Evolutionary conservation across 2,888 invertebrate genomes (phyloP).

Genomic region (Adelphocoris suturalis): DNA sequence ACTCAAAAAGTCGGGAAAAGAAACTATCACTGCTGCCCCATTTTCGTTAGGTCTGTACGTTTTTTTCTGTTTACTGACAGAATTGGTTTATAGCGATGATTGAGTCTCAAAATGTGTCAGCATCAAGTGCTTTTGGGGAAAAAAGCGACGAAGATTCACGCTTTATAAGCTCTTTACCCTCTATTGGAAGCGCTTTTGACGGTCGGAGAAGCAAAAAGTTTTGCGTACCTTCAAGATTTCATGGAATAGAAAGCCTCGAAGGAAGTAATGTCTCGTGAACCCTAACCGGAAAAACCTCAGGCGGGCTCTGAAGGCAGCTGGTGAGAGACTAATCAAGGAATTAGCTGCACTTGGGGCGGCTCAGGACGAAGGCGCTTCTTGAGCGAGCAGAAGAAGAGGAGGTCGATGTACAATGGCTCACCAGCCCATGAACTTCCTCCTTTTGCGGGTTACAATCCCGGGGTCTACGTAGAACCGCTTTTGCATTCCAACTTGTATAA

Average conservation of each 20-base stretch:
- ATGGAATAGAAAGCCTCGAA: background rate
- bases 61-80: too few relatives aligned
- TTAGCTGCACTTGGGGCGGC: constrained; percentile 33
- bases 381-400: constrained; percentile 6
- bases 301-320: constrained; percentile 2
- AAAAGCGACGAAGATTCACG: background rate
- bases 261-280: constrained; percentile 36
- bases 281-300: constrained; percentile 16
- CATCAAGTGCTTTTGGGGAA: background rate
- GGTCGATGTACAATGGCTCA: constrained; percentile 33
- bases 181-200: background rate
- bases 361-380: background rate
- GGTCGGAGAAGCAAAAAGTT: background rate
- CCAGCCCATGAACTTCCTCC: constrained; percentile 42
- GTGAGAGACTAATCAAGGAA: constrained; percentile 35
- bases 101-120: too few relatives aligned
- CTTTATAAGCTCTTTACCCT: background rate
- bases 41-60: too few relatives aligned
- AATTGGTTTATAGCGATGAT: too few relatives aligned
- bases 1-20: too few relatives aligned
- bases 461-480: background rate
- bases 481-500: background rate
- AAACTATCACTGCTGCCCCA: too few relatives aligned
- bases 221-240: constrained; percentile 3
- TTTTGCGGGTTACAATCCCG: background rate